phyloP scores from a whole-genome alignment of 2,888 invertebrate genomes.

The Rhorus exstirpatorius region DNA sequence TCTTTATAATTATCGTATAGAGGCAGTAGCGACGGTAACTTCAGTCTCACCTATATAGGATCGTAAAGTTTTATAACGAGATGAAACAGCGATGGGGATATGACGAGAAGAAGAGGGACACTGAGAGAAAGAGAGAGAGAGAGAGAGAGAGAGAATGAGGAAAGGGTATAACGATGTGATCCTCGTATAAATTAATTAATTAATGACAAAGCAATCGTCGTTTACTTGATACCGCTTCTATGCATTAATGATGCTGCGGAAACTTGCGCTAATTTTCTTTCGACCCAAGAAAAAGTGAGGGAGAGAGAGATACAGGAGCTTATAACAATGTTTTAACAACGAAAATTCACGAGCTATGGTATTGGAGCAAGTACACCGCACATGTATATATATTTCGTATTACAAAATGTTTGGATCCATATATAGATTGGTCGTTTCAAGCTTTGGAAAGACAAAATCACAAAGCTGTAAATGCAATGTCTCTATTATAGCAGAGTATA shows the following conservation, averaged over 20 bases:
- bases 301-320: neutral
- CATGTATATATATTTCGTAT: neutral
- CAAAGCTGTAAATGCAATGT: constrained; percentile 13
- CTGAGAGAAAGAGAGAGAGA: neutral
- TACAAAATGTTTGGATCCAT: neutral
- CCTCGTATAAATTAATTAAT: constrained; percentile 64
- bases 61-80: constrained; percentile 70
- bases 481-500: neutral
- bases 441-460: constrained; percentile 1
- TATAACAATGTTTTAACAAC: constrained; percentile 42
- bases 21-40: constrained; percentile 53
- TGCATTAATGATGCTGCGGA: constrained; percentile 31
- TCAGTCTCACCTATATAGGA: constrained; percentile 49
- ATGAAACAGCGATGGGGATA: constrained; percentile 49
- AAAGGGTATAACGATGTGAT: constrained; percentile 44
- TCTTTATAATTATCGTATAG: constrained; percentile 64
- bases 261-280: constrained; percentile 51
- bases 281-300: neutral
- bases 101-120: constrained; percentile 16
- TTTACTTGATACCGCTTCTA: constrained; percentile 45
- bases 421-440: neutral
- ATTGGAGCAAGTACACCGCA: constrained; percentile 23
- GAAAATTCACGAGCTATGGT: constrained; percentile 31
- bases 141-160: neutral
- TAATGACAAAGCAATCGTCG: constrained; percentile 65